Base-by-base conservation (phyloP, 2,888 invertebrate species). In the Cryptocheilus praepositus region DNA sequence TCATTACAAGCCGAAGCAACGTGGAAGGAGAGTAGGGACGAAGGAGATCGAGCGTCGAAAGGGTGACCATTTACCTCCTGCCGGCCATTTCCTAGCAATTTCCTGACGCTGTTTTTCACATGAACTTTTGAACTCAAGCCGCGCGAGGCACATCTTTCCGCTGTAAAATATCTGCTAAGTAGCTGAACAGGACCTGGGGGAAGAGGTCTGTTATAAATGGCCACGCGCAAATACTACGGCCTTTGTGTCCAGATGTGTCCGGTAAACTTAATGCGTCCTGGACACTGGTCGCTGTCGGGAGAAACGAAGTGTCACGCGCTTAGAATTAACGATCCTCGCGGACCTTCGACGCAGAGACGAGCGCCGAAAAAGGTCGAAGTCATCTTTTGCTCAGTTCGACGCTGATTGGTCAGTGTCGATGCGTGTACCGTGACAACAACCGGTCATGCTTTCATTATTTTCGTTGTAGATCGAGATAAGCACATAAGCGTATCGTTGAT, bases 41-140 rank as follows among this genome's bases (percentile, higher is more conserved):
- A 72, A 64, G 59, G 49, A 18, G 49, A 18, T 49, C 49, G 16
- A 63, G 64, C 61, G 79, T 70, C 73, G 67, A 71, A 81, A 81
- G 81, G 76, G 77, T 77, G 78, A 74, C 76, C 77, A 71, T 79
- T 71, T 73, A 72, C 16, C 77, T 73, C 68, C 11, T 52, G 19
- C 74, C 72, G 78, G 77, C 81, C 80, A 86, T 86, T 86, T 86
- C 86, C 85, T 85, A 78, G 84, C 85, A 86, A 86, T 86, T 86
- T 86, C 86, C 86, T 85, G 83, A 77, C 77, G 85, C 83, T 85
- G 82, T 85, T 86, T 86, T 86, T 86, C 85, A 86, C 77, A 79
- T 75, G 80, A 85, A 85, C 84, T 86, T 86, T 86, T 82, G 79
- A 85, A 82, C 77, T 67, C 67, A 70, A 58, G 63, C 71, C 59